A percentile compares a stretch with the other conserved stretches of the same genome.
phyloP scores from a whole-genome alignment of 2,113 vertebrate species.

The Girardinichthys multiradiatus region DNA sequence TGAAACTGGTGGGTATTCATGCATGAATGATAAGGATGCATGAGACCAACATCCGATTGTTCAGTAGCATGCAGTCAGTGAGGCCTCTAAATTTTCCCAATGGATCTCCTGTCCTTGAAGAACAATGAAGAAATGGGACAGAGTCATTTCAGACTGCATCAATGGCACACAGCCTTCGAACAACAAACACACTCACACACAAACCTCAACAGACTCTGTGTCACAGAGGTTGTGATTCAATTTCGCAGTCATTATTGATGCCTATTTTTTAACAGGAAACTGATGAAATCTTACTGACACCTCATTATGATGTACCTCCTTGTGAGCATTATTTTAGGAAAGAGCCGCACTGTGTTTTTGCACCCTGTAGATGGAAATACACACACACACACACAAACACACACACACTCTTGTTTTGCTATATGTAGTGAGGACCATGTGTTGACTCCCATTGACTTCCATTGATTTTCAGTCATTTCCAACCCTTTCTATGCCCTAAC shows the following conservation, averaged over 20 bases:
- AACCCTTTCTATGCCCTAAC: too few relatives aligned
- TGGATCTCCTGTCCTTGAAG: constrained; percentile 54
- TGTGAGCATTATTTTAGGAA: not conserved
- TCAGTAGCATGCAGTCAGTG: constrained; percentile 36
- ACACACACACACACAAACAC: not conserved
- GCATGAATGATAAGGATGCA: not conserved
- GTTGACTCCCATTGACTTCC: too few relatives aligned
- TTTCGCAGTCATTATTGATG: not conserved
- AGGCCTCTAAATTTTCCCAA: constrained; percentile 36
- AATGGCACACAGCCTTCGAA: constrained; percentile 14
- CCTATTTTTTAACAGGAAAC: constrained; percentile 1
- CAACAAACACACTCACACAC: constrained; percentile 9
- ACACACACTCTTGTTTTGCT: too few relatives aligned
- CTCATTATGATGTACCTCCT: not conserved
- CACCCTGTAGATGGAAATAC: constrained; percentile 37
- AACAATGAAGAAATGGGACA: constrained; percentile 35
- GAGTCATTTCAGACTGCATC: constrained; percentile 48
- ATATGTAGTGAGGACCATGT: too few relatives aligned
- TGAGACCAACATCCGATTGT: constrained; percentile 10
- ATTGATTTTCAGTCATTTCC: too few relatives aligned
- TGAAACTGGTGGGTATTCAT: not conserved
- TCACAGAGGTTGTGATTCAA: constrained; percentile 12
- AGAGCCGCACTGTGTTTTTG: constrained; percentile 11
- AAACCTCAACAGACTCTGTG: not conserved
- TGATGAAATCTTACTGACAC: constrained; percentile 5